A percentile compares a stretch with the other conserved stretches of the same genome.
These are phyloP conservation scores for Sebastes taczanowskii DNA, from an alignment of 2,797 vertebrate species.

Conservation along the genomic window DNA sequence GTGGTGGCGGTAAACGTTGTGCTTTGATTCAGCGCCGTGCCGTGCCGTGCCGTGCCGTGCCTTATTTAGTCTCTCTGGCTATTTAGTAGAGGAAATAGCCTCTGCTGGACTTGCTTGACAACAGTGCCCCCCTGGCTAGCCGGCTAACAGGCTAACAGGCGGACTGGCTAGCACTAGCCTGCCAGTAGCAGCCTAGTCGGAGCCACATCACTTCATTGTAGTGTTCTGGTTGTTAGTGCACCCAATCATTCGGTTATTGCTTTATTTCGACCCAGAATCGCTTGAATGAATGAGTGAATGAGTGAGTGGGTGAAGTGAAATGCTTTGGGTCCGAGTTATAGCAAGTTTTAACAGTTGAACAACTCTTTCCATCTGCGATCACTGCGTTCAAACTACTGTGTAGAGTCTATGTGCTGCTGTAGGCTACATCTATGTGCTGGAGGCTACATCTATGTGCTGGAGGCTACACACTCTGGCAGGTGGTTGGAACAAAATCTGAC, in stretches of 20 bases:
- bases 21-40: background rate
- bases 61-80: fast-evolving
- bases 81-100: background rate
- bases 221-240: background rate
- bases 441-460: background rate
- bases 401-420: background rate
- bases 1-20: background rate
- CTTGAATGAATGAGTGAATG: background rate
- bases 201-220: constrained; percentile 14
- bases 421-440: no score
- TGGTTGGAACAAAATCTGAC: background rate
- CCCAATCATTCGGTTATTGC: fast-evolving
- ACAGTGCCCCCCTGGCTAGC: constrained; percentile 23
- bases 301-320: fast-evolving
- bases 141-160: background rate
- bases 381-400: background rate
- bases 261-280: background rate
- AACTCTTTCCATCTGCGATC: background rate
- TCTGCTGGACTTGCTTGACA: background rate
- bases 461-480: constrained; percentile 14
- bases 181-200: background rate
- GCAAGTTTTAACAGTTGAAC: background rate
- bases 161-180: constrained; percentile 30
- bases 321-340: background rate
- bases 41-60: no score